A percentile compares a stretch with the other conserved stretches of the same genome.
phyloP scores from a whole-genome alignment of 2,797 vertebrate genomes.

The Notoglanidium macrostoma region DNA sequence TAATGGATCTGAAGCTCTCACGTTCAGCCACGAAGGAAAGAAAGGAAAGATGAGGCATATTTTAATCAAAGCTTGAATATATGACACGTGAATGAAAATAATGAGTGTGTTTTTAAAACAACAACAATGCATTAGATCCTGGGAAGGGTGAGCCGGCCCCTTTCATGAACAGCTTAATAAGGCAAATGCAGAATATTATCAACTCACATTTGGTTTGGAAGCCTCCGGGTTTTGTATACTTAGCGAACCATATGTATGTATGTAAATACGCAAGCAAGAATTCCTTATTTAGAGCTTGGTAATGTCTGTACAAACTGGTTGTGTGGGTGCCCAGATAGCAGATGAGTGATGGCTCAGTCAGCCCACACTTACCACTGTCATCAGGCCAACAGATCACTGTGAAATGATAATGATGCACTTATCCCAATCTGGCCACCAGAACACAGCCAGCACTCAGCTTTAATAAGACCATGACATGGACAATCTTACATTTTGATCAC shows the following conservation, averaged over 20 bases:
- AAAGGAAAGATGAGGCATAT: too few species aligned
- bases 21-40: too few species aligned
- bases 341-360: constrained; percentile 10
- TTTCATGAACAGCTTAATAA: not conserved
- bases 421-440: not conserved
- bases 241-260: not conserved
- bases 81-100: too few species aligned
- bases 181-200: not conserved
- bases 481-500: not conserved
- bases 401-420: not conserved
- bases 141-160: too few species aligned
- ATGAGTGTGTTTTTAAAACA: too few species aligned
- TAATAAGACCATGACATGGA: not conserved
- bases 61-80: too few species aligned
- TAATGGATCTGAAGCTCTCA: too few species aligned
- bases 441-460: not conserved
- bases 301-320: not conserved
- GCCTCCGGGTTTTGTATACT: not conserved
- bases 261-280: too few species aligned
- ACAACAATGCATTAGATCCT: too few species aligned
- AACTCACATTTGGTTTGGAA: not conserved
- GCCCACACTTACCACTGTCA: not conserved
- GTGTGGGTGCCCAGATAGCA: not conserved
- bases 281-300: constrained; percentile 7
- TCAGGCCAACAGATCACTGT: not conserved